Percentiles rank a stretch among this genome's conserved stretches.
phyloP scores from a whole-genome alignment of 2,797 vertebrate genomes.

The Paguma larvata region DNA sequence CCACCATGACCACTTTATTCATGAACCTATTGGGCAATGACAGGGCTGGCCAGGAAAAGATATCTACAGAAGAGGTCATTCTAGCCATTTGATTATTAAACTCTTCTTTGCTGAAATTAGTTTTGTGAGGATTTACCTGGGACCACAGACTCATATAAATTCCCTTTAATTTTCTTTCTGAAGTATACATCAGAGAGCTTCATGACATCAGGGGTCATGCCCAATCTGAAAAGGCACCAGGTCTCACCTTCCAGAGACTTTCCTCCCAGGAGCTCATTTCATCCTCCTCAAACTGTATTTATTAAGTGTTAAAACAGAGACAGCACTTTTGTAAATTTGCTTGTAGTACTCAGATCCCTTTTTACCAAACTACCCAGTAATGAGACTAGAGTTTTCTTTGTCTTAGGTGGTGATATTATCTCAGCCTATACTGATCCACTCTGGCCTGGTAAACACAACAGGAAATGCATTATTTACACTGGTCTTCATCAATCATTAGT shows the following conservation, averaged over 20 bases:
- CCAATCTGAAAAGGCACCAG: not conserved
- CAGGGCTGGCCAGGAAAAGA: not conserved
- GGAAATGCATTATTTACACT: conserved; percentile 78
- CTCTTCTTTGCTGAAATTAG: not conserved
- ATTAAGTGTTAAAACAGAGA: not conserved
- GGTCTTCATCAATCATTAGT: conserved; percentile 76
- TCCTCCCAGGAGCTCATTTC: conserved; percentile 11
- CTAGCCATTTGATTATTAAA: not conserved
- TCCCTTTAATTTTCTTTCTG: conserved; percentile 42
- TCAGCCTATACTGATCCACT: not conserved
- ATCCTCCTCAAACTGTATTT: not conserved
- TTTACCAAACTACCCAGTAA: not conserved
- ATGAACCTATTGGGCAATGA: not conserved
- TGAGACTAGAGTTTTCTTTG: conserved; percentile 58
- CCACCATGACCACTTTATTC: not conserved
- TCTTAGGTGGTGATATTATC: conserved; percentile 56
- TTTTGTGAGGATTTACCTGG: not conserved
- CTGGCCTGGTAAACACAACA: conserved; percentile 71
- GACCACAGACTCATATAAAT: not conserved
- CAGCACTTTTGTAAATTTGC: conserved; percentile 33
- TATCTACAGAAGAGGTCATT: not conserved
- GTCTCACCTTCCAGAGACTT: not conserved
- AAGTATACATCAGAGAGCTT: not conserved
- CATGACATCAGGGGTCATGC: not conserved
- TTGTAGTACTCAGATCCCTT: not conserved